A percentile compares a stretch with the other conserved stretches of the same genome.
phyloP scores from a whole-genome alignment of 2,797 vertebrate genomes.

The Oreochromis mossambicus region DNA sequence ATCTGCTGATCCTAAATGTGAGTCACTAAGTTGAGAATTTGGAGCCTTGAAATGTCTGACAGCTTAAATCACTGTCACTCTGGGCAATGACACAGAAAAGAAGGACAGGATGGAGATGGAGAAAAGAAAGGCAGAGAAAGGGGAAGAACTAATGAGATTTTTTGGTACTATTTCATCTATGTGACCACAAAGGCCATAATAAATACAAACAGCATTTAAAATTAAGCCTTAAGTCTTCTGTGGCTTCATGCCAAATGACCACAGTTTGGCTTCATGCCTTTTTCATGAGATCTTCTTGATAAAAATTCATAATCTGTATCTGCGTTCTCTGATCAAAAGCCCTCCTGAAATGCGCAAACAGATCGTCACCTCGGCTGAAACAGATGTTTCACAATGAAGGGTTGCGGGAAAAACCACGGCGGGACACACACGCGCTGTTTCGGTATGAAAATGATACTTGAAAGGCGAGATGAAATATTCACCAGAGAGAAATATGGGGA shows the following conservation, averaged over 20 bases:
- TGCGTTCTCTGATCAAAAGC: conserved; percentile 42
- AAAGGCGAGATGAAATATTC: conserved; percentile 65
- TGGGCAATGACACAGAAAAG: conserved; percentile 26
- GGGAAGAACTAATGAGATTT: conserved; percentile 11
- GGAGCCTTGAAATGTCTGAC: conserved; percentile 49
- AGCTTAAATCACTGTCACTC: conserved; percentile 49
- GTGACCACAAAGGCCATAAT: background rate
- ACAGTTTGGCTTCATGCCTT: conserved; percentile 32
- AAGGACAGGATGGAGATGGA: background rate
- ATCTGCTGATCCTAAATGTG: conserved; percentile 44
- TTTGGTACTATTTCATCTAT: background rate
- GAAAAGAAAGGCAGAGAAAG: background rate
- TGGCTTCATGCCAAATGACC: conserved; percentile 33
- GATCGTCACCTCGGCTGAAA: conserved; percentile 36
- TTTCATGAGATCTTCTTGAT: conserved; percentile 28
- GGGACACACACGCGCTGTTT: conserved; percentile 27
- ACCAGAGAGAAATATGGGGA: conserved; percentile 49
- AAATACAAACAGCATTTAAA: conserved; percentile 23
- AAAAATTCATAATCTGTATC: conserved; percentile 30
- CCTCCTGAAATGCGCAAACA: conserved; percentile 24
- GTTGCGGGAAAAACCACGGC: background rate
- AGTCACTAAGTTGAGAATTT: conserved; percentile 49
- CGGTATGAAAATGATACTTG: conserved; percentile 58
- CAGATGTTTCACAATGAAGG: conserved; percentile 29
- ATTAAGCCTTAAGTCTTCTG: background rate